Evolutionary conservation across 2,888 invertebrate species (phyloP).

Genomic region (Augochlorella aurata): DNA sequence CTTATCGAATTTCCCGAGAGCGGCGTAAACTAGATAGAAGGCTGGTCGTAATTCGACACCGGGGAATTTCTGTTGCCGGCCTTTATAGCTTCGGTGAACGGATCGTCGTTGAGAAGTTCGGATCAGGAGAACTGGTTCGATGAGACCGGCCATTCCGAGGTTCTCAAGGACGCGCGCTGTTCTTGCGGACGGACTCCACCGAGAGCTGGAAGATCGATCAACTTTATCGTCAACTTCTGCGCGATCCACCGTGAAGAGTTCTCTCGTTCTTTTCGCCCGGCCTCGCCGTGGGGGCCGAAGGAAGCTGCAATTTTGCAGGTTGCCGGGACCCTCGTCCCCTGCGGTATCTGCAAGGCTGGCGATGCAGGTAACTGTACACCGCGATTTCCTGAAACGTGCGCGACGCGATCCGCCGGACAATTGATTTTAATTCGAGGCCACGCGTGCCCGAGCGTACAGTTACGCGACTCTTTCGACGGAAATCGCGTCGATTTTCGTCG

Average conservation of each 20-base stretch:
- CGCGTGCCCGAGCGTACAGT: conserved; percentile 45
- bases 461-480: conserved; percentile 11
- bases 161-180: conserved; percentile 29
- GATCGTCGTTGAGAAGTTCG: conserved; percentile 24
- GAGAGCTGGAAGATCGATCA: conserved; percentile 1
- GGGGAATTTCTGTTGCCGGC: conserved; percentile 18
- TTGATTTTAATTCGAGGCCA: conserved; percentile 65
- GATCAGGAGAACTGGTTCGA: conserved; percentile 53
- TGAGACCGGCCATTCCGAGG: conserved; percentile 35
- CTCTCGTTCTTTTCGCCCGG: background rate
- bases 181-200: background rate
- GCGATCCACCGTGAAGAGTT: conserved; percentile 3
- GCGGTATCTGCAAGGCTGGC: conserved; percentile 36
- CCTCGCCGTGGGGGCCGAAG: background rate
- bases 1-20: background rate
- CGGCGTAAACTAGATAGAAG: background rate
- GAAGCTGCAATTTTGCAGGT: background rate
- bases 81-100: conserved; percentile 36
- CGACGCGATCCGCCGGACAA: conserved; percentile 37
- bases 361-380: conserved; percentile 30
- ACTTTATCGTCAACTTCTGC: background rate
- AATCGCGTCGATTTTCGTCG: background rate
- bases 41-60: background rate
- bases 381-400: conserved; percentile 50
- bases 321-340: background rate